A percentile compares a stretch with the other conserved stretches of the same genome.
phyloP scores from a whole-genome alignment of 2,113 vertebrate genomes.

The Mystacornis crossleyi region DNA sequence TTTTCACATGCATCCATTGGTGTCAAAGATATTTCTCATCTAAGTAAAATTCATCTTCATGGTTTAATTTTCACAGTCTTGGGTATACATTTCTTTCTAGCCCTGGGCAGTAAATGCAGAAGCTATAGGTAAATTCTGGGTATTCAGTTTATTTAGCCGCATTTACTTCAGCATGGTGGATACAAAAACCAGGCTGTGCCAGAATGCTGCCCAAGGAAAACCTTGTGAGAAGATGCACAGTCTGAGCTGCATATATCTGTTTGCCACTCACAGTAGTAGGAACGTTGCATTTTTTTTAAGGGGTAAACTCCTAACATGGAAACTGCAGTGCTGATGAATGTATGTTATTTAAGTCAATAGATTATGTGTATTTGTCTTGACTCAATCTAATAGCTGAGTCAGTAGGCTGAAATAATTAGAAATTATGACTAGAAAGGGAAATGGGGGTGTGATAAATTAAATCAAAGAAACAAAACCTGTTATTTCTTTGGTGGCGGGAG shows the following conservation, averaged over 20 bases:
- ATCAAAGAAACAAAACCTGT: conserved; percentile 61
- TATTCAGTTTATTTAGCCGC: background rate
- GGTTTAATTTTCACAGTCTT: background rate
- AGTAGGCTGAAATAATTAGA: conserved; percentile 68
- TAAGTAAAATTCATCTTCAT: background rate
- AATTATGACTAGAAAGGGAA: conserved; percentile 59
- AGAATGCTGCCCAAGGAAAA: background rate
- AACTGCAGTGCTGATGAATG: conserved; percentile 2
- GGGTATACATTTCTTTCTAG: background rate
- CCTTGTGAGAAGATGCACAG: background rate
- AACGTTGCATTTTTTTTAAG: background rate
- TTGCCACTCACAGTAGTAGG: background rate
- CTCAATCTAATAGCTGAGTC: conserved; percentile 49
- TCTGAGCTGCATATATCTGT: background rate
- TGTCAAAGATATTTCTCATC: background rate
- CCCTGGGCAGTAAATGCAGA: background rate
- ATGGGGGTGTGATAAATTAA: conserved; percentile 56
- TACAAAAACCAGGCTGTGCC: background rate
- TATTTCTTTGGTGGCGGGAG: conserved; percentile 5
- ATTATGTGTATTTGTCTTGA: background rate
- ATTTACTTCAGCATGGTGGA: background rate
- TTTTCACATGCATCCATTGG: background rate
- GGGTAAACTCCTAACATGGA: background rate
- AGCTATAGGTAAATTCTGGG: background rate
- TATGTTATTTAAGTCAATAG: conserved; percentile 53